These are phyloP conservation scores for Antennarius striatus DNA, from an alignment of 2,113 vertebrate species.

Conservation along the genomic window DNA sequence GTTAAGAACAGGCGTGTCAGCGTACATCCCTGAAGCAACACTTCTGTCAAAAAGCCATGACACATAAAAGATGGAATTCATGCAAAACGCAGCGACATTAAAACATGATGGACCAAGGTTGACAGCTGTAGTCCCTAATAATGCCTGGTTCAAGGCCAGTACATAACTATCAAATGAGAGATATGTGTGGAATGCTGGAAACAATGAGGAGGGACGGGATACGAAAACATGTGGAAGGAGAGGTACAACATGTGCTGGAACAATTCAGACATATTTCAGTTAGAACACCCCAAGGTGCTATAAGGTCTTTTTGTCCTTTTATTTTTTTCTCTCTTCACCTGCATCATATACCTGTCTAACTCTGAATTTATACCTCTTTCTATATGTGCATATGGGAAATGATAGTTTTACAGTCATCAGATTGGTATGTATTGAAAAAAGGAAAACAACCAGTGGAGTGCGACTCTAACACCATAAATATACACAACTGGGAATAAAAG, in stretches of 20 bases:
- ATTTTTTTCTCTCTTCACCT: background rate
- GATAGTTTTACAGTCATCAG: too few relatives aligned
- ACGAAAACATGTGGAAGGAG: slow-evolving; percentile 28
- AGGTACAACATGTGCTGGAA: slow-evolving; percentile 45
- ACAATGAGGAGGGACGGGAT: slow-evolving; percentile 38
- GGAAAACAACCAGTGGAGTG: background rate
- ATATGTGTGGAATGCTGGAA: slow-evolving; percentile 49
- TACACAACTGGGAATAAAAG: background rate
- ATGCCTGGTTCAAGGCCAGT: background rate
- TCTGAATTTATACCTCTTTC: background rate
- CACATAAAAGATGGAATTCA: too few relatives aligned
- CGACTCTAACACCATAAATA: background rate
- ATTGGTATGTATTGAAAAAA: too few relatives aligned
- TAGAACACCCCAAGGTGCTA: slow-evolving; percentile 31
- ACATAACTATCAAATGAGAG: slow-evolving; percentile 27
- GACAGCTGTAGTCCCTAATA: background rate
- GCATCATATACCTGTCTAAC: slow-evolving; percentile 7
- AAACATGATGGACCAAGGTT: slow-evolving; percentile 1
- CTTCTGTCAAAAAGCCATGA: background rate
- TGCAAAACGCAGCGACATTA: too few relatives aligned
- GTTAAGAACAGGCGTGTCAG: slow-evolving; percentile 33
- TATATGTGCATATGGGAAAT: too few relatives aligned
- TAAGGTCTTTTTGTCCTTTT: slow-evolving; percentile 2
- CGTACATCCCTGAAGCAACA: slow-evolving; percentile 35
- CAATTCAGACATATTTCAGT: slow-evolving; percentile 13